phyloP scores from a whole-genome alignment of 2,888 invertebrate species.

The Trilocha varians region DNA sequence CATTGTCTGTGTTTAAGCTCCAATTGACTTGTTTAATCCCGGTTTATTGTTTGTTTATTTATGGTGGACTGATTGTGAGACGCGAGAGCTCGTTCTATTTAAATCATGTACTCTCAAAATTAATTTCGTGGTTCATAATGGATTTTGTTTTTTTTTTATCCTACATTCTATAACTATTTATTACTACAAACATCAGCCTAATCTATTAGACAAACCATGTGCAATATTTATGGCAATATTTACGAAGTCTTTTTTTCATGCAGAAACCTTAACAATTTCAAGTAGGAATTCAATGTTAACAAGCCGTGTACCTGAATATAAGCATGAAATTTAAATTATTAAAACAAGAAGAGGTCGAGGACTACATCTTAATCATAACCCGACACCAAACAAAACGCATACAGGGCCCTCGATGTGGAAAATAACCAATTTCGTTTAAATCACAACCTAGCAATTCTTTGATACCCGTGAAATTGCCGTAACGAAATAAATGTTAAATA shows the following conservation, averaged over 20 bases:
- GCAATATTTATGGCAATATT: no score
- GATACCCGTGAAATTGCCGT: slow-evolving; percentile 73
- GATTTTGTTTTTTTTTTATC: neutral
- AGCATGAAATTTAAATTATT: neutral
- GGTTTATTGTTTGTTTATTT: slow-evolving; percentile 68
- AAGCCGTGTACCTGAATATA: no score
- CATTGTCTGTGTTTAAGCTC: slow-evolving; percentile 56
- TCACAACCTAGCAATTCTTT: slow-evolving; percentile 71
- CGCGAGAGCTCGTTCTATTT: slow-evolving; percentile 5
- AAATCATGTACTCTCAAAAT: no score
- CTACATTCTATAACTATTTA: neutral
- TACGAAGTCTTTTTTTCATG: no score
- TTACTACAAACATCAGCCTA: no score
- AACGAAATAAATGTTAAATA: slow-evolving; percentile 74
- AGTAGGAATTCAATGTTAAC: no score
- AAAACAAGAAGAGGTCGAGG: slow-evolving; percentile 31
- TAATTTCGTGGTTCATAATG: no score
- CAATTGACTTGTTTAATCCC: slow-evolving; percentile 67
- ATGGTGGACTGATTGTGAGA: slow-evolving; percentile 14
- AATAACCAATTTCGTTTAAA: slow-evolving; percentile 71
- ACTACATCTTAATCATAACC: slow-evolving; percentile 64
- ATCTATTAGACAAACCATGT: no score
- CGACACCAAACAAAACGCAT: slow-evolving; percentile 34
- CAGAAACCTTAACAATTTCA: no score
- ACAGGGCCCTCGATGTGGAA: slow-evolving; percentile 59